Evolutionary conservation across 2,113 vertebrate genomes (phyloP), one percentile per base, ranked within the genome.

Genomic region (Nothoprocta pentlandii): DNA sequence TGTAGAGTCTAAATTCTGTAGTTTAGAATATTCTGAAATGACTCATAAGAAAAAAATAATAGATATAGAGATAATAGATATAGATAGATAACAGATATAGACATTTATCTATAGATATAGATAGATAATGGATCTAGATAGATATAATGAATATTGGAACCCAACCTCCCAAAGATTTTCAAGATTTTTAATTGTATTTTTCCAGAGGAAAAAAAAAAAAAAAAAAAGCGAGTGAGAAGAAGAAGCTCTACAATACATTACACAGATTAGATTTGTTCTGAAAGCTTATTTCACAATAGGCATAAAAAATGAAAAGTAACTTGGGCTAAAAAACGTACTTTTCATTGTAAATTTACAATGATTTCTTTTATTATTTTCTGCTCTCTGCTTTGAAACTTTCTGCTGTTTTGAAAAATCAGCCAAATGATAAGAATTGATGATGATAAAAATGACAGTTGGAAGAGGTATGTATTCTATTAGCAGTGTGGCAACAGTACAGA

Each of bases 21-120:
- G 28, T 17, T 56, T 9, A 85, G 62, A 47, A 19, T 80, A 93
- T 80, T 92, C 67, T 90, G 49, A 85, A 47, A 30, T 75, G 47
- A 71, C 51, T 9, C 12, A 34, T 49, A 39, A 28, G 36, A 87
- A 88, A 80, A 59, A 56, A 89, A 39, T 39, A 62, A 44, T 44
- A 39, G 36, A 39, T 39, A 39, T 39, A 39, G 36, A 39, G 36
- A 10, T 80, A 4, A 7, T 0, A 39, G 36, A 39, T 69, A 80
- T 83, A 51, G 46, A 54, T 39, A 39, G 36, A 39, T 39, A 39
- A 39, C 36, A 39, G 36, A 39, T 39, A 39, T 39, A 39, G 36
- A 39, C 36, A 39, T 39, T 39, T 39, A 39, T 39, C 36, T 39
- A 8, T 39, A 39, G 36, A 39, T 39, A 39, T 39, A 39, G 36